Evolutionary conservation across 2,888 invertebrate genomes (phyloP), one percentile per base, ranked within the genome.

Genomic region (Drosophila falleni): DNA sequence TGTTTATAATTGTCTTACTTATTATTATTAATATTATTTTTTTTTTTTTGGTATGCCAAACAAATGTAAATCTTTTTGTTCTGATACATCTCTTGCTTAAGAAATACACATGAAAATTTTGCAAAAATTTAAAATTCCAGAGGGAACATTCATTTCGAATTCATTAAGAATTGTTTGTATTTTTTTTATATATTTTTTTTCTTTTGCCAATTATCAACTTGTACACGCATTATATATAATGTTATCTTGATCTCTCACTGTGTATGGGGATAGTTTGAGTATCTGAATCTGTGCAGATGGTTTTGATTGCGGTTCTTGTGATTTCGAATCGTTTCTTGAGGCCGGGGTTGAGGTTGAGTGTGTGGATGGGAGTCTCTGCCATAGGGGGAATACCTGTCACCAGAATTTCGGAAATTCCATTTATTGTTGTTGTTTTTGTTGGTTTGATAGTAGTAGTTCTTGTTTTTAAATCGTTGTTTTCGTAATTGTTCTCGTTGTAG

Each of bases 211-310:
- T 76, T 55, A 68, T 75, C 71, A 78, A 82, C 87, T 86, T 90
- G 90, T 91, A 92, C 92, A 91, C 91, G 92, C 92, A 91, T 91
- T 91, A 91, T 91, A 92, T 91, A 91, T 91, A 91, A 91, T 91
- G 91, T 91, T 77, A 89, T 91, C 90, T 91, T 87, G 91, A 75
- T 79, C 72, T 75, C 44, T 65, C 74, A 55, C 53, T 63, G 60
- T 58, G 47, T 65, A 5, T 53, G 31, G 51, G 51, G 33, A 59
- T 61, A 61, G 58, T 49, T 60, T 46, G 26, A 31, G 26, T 66
- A 54, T 58, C 56, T 75, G 41, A 65, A 54, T 53, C 29, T 55
- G 46, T 62, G 50, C 50, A 41, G 46, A 61, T 54, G 42, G 54
- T 26, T 65, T 73, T 62, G 41, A 64, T 72, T 53, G 51, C 60